A percentile compares a stretch with the other conserved stretches of the same genome.
Conservation (phyloP, 2,113 vertebrate species). For the Emydura subglobosa region DNA sequence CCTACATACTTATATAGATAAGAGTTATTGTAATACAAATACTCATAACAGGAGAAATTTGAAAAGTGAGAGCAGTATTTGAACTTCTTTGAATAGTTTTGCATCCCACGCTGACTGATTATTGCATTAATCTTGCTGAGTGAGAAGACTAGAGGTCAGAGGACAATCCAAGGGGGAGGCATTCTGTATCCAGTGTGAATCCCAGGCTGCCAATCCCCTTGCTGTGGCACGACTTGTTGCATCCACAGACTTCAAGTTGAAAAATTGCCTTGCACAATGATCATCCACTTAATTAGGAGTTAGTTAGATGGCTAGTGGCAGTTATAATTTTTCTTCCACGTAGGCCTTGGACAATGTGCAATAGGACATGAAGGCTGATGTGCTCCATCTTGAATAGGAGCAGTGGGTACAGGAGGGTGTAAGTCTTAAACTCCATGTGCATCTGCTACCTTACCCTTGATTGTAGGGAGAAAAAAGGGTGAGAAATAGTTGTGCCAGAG, state of each 20-base stretch:
- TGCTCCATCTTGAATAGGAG: accelerated
- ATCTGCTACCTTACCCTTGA: background rate
- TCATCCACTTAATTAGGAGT: background rate
- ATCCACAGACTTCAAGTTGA: background rate
- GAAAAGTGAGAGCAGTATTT: background rate
- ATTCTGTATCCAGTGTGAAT: background rate
- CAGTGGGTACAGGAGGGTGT: background rate
- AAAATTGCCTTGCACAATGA: background rate
- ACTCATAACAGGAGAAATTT: background rate
- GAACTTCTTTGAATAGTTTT: background rate
- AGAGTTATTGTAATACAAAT: background rate
- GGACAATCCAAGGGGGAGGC: background rate
- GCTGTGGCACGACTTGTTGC: too few relatives aligned
- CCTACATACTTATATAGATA: background rate
- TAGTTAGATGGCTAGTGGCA: accelerated
- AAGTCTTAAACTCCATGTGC: accelerated
- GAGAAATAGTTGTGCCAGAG: background rate
- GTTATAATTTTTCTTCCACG: background rate
- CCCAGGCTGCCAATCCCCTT: background rate
- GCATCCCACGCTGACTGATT: background rate
- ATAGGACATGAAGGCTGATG: background rate
- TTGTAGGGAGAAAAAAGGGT: accelerated
- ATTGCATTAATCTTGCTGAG: background rate
- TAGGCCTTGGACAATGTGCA: accelerated
- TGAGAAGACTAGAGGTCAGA: background rate